Percentiles rank a stretch among this genome's conserved stretches.
Conservation (phyloP, 2,888 invertebrate genomes). For the Pachymerium ferrugineum region DNA sequence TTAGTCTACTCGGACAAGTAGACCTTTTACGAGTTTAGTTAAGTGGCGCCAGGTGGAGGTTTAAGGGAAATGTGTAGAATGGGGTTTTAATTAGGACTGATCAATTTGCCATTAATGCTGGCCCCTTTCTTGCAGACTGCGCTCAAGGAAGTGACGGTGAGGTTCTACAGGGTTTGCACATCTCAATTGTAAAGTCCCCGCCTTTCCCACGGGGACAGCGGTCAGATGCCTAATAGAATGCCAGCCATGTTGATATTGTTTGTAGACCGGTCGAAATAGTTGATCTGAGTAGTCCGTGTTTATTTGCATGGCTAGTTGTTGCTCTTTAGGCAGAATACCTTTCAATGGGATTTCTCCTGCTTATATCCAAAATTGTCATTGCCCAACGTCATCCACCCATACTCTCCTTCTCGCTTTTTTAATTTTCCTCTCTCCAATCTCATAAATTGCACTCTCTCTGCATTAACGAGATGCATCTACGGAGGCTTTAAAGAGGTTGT, state of each 20-base stretch:
- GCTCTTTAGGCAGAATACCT: background rate
- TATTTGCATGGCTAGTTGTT: constrained; percentile 3
- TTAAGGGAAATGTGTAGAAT: background rate
- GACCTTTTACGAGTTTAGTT: constrained; percentile 20
- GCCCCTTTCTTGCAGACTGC: constrained; percentile 32
- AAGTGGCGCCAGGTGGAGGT: background rate
- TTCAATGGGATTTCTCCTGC: background rate
- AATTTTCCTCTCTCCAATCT: background rate
- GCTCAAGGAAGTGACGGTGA: constrained; percentile 32
- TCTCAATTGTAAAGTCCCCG: constrained; percentile 3
- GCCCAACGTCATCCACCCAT: background rate
- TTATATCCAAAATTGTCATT: constrained; percentile 2
- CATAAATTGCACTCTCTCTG: background rate
- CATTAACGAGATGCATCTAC: background rate
- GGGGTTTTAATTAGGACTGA: background rate
- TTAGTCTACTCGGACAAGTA: background rate
- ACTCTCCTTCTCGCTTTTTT: background rate
- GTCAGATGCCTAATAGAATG: constrained; percentile 20
- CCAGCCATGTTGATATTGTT: constrained; percentile 11
- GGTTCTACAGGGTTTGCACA: constrained; percentile 9
- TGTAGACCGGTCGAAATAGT: constrained; percentile 10
- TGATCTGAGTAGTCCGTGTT: background rate
- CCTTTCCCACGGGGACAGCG: constrained; percentile 11
- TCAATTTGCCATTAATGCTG: constrained; percentile 29
- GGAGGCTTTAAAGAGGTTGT: background rate